Conservation (phyloP, 2,888 invertebrate species). For the Standfussiana lucernea region DNA sequence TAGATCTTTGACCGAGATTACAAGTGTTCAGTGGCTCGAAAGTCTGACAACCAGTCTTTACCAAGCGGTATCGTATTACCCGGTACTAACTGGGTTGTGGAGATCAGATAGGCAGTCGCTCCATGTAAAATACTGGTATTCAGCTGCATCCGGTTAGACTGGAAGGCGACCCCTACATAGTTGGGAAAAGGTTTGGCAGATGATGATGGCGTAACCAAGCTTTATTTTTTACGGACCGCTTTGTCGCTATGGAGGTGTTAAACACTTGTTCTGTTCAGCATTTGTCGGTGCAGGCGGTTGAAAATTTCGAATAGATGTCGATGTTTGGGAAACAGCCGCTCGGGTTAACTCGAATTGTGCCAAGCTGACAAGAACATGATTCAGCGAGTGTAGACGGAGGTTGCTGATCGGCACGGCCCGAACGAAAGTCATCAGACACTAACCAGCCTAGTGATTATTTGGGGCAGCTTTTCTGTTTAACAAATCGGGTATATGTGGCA, state of each 20-base stretch:
- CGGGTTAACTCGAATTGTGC: background rate
- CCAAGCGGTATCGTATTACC: no score
- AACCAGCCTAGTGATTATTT: background rate
- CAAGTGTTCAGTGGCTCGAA: no score
- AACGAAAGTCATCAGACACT: background rate
- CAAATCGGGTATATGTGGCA: no score
- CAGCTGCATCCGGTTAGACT: no score
- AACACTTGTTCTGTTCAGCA: background rate
- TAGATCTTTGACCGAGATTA: no score
- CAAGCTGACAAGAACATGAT: background rate
- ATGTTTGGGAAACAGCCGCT: background rate
- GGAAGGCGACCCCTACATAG: no score
- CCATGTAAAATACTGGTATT: no score
- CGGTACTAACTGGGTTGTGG: no score
- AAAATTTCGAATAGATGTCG: background rate
- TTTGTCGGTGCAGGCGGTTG: background rate
- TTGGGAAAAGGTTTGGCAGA: no score
- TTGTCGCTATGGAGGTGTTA: background rate
- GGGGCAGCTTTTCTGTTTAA: background rate
- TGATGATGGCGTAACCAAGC: background rate
- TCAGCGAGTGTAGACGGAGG: background rate
- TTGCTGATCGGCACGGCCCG: background rate
- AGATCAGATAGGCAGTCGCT: no score
- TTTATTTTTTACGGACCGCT: background rate
- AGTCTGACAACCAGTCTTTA: no score